Percentiles rank a stretch among this genome's conserved stretches.
Evolutionary conservation across 2,888 invertebrate genomes (phyloP).

Genomic region (Lingula anatina): DNA sequence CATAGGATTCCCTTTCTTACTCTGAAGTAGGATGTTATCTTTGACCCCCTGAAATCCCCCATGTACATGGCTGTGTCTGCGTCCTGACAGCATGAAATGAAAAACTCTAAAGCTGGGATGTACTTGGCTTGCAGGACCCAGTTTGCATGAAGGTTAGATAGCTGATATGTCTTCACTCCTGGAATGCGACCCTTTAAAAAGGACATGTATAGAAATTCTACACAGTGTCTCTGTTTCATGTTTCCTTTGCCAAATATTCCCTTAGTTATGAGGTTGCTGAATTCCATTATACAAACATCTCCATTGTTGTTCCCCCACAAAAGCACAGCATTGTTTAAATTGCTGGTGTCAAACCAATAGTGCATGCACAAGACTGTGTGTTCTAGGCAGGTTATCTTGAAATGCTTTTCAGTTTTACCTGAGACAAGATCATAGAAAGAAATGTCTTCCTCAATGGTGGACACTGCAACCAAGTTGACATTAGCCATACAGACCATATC

Average conservation of each 20-base stretch:
- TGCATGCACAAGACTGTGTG: conserved; percentile 58
- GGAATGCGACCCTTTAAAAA: conserved; percentile 41
- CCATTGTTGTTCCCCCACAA: conserved; percentile 73
- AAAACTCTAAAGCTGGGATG: conserved; percentile 63
- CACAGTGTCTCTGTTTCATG: conserved; percentile 12
- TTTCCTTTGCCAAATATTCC: conserved; percentile 27
- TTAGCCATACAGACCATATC: conserved; percentile 71
- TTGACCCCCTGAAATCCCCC: conserved; percentile 60
- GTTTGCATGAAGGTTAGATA: conserved; percentile 60
- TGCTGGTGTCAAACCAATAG: conserved; percentile 59
- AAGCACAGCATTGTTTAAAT: conserved; percentile 62
- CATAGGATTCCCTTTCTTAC: conserved; percentile 56
- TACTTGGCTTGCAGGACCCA: conserved; percentile 69
- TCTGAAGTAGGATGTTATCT: conserved; percentile 54
- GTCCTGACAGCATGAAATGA: conserved; percentile 67
- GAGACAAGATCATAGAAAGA: conserved; percentile 67
- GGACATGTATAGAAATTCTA: conserved; percentile 17
- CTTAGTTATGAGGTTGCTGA: conserved; percentile 20
- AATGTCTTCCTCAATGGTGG: conserved; percentile 72
- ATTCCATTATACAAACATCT: conserved; percentile 44
- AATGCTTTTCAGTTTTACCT: conserved; percentile 57
- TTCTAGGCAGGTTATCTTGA: conserved; percentile 62
- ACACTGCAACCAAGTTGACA: conserved; percentile 70
- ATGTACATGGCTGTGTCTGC: conserved; percentile 59
- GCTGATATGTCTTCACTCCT: conserved; percentile 57